Evolutionary conservation across 2,113 vertebrate genomes (phyloP).

Genomic region (Planiliza haematocheilus): DNA sequence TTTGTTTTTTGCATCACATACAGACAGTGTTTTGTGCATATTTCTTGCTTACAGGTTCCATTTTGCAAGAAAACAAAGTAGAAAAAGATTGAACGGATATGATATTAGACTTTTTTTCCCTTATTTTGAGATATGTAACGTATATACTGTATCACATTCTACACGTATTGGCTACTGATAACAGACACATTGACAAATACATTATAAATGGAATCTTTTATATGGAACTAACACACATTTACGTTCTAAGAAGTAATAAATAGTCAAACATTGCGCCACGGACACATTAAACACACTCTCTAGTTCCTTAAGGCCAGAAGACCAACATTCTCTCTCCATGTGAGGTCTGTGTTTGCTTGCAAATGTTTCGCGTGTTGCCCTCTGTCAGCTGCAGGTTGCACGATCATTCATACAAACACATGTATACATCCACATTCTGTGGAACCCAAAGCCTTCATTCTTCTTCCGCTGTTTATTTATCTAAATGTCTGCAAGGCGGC

Average conservation of each 20-base stretch:
- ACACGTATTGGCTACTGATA: no score
- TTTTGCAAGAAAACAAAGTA: no score
- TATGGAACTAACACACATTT: no score
- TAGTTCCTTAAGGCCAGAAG: constrained; percentile 3
- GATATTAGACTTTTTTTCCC: no score
- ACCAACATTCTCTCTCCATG: constrained; percentile 40
- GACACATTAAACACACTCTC: not conserved
- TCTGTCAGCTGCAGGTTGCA: constrained; percentile 22
- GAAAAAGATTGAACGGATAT: no score
- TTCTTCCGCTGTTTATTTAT: constrained; percentile 60
- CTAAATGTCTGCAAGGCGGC: constrained; percentile 56
- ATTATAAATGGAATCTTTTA: no score
- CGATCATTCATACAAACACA: not conserved
- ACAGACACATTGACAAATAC: no score
- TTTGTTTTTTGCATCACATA: no score
- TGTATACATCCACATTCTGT: constrained; percentile 8
- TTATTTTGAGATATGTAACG: no score
- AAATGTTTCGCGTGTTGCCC: constrained; percentile 17
- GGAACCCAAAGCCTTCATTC: constrained; percentile 10
- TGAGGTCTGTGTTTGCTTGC: constrained; percentile 39
- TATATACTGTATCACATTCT: no score
- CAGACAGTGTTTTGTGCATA: no score
- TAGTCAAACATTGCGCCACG: not conserved
- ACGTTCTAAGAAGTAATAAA: not conserved
- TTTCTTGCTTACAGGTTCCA: no score